Evolutionary conservation across 2,797 vertebrate genomes (phyloP), one percentile per base, ranked within the genome.

Genomic region (Acrocephalus scirpaceus): DNA sequence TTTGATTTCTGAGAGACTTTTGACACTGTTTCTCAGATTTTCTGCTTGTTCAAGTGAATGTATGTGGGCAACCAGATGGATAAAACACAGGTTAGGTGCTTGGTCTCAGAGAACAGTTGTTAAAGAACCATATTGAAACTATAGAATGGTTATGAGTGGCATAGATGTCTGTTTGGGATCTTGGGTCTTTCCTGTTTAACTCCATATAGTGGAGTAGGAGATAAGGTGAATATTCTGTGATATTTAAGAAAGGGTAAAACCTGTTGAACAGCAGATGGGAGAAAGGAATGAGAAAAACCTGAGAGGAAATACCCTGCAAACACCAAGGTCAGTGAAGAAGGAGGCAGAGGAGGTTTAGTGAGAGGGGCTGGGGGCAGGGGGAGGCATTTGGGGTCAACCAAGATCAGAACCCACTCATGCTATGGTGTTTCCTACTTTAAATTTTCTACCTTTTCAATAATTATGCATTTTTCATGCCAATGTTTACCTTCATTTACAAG

Each of bases 91-190:
- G 2, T 22, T 29, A 62, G 7, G 14, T 64, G 11, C 7, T 70
- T 44, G 42, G 36, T 27, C 16, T 53, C 32, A 64, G 17, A 71
- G 14, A 78, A 45, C 4, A 23, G 8, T 19, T 72, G 3, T 79
- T 48, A 53, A 40, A 17, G 8, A 16, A 69, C 3, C 2, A 1
- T 17, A 32, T 50, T 82, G 42, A 44, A 50, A 14, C 9, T n/a
- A 40, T 5, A 64, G 12, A 34, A 60, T 3, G 3, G 14, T 45
- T 76, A 12, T 0, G 0, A 60, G 10, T n/a, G 38, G 3, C 15
- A 44, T 4, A 23, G 11, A 25, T 15, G 1, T 45, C 22, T 57
- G 1, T 17, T 54, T 61, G 23, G 12, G 15, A 73, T 9, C 3
- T 54, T 34, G 12, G 26, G 62, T 12, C 3, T 70, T 47, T 65